A percentile compares a stretch with the other conserved stretches of the same genome.
phyloP scores from a whole-genome alignment of 1,140 invertebrate species.

The Orchestia grillus region DNA sequence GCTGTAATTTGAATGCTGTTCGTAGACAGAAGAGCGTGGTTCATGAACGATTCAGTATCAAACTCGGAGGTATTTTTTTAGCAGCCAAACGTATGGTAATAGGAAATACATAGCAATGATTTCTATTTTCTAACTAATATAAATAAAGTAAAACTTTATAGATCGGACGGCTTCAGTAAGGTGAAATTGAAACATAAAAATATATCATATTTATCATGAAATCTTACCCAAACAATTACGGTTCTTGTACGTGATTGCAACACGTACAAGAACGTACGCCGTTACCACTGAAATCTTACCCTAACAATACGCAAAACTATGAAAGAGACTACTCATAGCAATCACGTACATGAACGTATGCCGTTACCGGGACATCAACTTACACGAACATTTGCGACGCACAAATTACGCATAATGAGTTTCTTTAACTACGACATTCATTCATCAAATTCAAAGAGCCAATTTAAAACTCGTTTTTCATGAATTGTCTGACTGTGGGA shows the following conservation, averaged over 20 bases:
- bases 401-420: not conserved
- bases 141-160: not conserved
- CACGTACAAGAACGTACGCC: no score
- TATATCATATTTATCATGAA: not conserved
- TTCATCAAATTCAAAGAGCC: not conserved
- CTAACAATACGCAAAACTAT: not conserved
- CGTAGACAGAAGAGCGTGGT: not conserved
- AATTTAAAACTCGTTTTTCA: conserved; percentile 43
- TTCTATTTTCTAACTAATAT: not conserved
- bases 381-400: not conserved
- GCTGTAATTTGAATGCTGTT: not conserved
- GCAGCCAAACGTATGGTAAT: no score
- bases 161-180: not conserved
- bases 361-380: not conserved
- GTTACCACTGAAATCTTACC: no score
- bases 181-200: not conserved
- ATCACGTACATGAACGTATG: not conserved
- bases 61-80: not conserved
- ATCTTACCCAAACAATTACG: not conserved
- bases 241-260: no score
- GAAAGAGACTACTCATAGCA: not conserved
- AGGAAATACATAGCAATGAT: not conserved
- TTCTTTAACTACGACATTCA: conserved; percentile 16
- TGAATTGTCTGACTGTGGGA: not conserved
- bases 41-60: not conserved